Percentiles rank a stretch among this genome's conserved stretches.
These are phyloP conservation scores for Scaptomyza flava DNA, from an alignment of 2,888 invertebrate genomes.

Conservation along the genomic window DNA sequence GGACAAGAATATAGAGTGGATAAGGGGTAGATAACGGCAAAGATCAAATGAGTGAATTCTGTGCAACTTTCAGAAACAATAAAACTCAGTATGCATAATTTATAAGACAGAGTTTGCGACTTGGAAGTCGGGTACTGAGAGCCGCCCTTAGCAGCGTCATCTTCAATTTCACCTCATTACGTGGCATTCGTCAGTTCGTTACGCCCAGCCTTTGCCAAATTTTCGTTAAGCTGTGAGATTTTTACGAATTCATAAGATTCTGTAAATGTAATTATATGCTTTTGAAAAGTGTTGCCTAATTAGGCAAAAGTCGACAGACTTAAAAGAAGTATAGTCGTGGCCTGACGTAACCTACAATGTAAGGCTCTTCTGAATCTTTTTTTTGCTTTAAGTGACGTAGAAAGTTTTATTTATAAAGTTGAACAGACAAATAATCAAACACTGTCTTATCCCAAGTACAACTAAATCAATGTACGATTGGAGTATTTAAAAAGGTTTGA, in stretches of 20 bases:
- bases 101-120: conserved; percentile 50
- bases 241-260: conserved; percentile 75
- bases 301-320: conserved; percentile 21
- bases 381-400: too few species aligned
- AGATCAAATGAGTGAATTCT: conserved; percentile 20
- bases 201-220: conserved; percentile 13
- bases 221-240: conserved; percentile 39
- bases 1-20: conserved; percentile 25
- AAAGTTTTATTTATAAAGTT: too few species aligned
- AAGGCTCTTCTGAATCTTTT: not conserved
- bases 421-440: too few species aligned
- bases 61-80: conserved; percentile 69
- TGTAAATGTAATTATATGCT: conserved; percentile 62
- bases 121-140: conserved; percentile 30
- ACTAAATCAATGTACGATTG: too few species aligned
- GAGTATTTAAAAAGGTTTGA: too few species aligned
- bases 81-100: conserved; percentile 66
- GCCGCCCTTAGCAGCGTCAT: not conserved
- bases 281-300: conserved; percentile 22
- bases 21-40: conserved; percentile 4
- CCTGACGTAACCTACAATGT: not conserved
- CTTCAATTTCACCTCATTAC: conserved; percentile 17
- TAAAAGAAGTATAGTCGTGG: not conserved
- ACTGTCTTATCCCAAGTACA: too few species aligned
- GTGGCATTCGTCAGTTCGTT: conserved; percentile 20